These are phyloP conservation scores for Herminia tarsipennalis DNA, from an alignment of 2,888 invertebrate genomes.

Conservation along the genomic window DNA sequence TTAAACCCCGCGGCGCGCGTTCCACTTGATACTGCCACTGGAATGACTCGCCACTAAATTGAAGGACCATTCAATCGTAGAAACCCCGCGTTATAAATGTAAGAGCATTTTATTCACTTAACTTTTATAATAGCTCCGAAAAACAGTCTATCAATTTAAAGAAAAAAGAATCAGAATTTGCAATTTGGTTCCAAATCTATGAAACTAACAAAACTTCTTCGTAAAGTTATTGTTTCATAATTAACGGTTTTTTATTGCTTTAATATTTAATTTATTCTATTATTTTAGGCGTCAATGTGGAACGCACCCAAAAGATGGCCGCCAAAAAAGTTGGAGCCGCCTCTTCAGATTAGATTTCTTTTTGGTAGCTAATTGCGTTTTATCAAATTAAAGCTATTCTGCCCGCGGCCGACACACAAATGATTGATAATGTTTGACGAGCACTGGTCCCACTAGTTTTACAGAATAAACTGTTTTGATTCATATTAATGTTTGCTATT, in stretches of 20 bases:
- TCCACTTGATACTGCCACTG: conserved; percentile 81
- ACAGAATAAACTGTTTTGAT: conserved; percentile 84
- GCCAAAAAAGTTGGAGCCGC: conserved; percentile 73
- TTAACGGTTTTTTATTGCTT: conserved; percentile 44
- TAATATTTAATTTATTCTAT: conserved; percentile 42
- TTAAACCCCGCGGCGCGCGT: conserved; percentile 75
- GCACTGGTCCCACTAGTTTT: conserved; percentile 74
- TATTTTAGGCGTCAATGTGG: conserved; percentile 63
- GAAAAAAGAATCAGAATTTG: conserved; percentile 11
- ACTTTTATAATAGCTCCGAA: conserved; percentile 15
- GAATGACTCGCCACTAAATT: conserved; percentile 71
- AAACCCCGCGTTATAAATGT: conserved; percentile 39
- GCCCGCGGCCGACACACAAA: conserved; percentile 63
- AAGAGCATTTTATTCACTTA: conserved; percentile 40
- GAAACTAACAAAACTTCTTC: conserved; percentile 17
- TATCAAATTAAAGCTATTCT: conserved; percentile 83
- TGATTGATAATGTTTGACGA: conserved; percentile 84
- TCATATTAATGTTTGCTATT: conserved; percentile 74
- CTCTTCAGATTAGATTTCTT: conserved; percentile 82
- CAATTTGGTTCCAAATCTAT: conserved; percentile 21
- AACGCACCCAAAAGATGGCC: conserved; percentile 64
- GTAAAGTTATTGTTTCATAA: conserved; percentile 21
- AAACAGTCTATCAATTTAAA: conserved; percentile 11
- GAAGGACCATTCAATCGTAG: conserved; percentile 55
- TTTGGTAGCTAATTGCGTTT: conserved; percentile 86